Evolutionary conservation across 1,140 invertebrate genomes (phyloP), one percentile per base, ranked within the genome.

Genomic region (Drosophila parabipectinata): DNA sequence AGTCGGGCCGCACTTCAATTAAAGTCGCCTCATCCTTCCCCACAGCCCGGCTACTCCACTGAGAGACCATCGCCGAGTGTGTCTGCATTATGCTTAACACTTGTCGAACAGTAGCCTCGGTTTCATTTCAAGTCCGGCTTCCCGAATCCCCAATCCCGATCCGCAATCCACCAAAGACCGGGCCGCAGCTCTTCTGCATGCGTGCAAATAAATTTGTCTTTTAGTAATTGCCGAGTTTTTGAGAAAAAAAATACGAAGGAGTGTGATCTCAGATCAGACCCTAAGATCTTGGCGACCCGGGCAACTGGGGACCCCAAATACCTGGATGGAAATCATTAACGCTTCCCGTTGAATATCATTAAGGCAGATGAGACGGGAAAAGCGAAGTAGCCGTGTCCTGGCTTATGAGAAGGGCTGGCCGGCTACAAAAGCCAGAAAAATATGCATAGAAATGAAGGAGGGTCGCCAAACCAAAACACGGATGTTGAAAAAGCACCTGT

Each of bases 161-260:
- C 69, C 37, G 10, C 7, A 6, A 21, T 14, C 15, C 15, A 14
- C 61, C 28, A 48, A 26, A 64, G 15, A 69, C 80, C 80, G 67
- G 67, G 68, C 63, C 60, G 24, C 60, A 41, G 14, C 72, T 64
- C 72, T 72, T 78, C 74, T 79, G 75, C 83, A 88, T 88, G 84
- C 84, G 83, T 88, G 83, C 87, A 90, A 90, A 90, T 90, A 90
- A 90, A 90, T 90, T 90, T 90, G 87, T 90, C 87, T 90, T 90
- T 82, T 90, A 87, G 87, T 90, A 90, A 90, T 90, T 90, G 87
- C 87, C 78, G 52, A 61, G 83, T 78, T 79, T 72, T 21, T 9
- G 10, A 3, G 12, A 15, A 39, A 37, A 18, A 44, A 34, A 28
- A 28, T 5, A 28, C 5, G 26, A 28, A 28, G 9, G 41, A 15